Evolutionary conservation across 2,797 vertebrate genomes (phyloP).

Genomic region (Lagodon rhomboides): DNA sequence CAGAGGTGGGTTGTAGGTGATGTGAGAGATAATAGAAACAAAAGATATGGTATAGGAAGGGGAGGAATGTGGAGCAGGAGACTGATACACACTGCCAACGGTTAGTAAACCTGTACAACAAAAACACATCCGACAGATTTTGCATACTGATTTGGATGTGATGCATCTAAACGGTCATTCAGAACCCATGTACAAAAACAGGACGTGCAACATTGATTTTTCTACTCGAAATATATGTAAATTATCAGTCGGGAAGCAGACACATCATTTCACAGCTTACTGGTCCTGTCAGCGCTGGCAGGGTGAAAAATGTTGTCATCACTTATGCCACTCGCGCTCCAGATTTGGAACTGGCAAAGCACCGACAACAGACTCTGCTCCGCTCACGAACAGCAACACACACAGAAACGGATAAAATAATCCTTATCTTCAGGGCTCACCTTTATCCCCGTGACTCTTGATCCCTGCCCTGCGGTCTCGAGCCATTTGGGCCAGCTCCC

Average conservation of each 20-base stretch:
- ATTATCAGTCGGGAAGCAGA: constrained; percentile 32
- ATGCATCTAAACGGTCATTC: neutral
- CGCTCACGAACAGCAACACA: neutral
- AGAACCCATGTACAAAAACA: constrained; percentile 3
- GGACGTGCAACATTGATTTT: constrained; percentile 5
- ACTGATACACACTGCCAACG: neutral
- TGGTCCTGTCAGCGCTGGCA: constrained; percentile 48
- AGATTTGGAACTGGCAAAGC: constrained; percentile 40
- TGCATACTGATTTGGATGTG: neutral
- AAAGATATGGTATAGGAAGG: neutral
- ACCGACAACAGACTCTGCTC: constrained; percentile 21
- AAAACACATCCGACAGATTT: constrained; percentile 5
- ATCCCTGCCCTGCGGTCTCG: constrained; percentile 97
- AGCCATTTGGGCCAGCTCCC: constrained; percentile 97
- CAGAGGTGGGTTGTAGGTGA: neutral
- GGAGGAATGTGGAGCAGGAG: neutral
- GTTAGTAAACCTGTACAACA: neutral
- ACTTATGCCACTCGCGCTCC: constrained; percentile 39
- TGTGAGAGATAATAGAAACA: neutral
- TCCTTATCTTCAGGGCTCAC: constrained; percentile 68
- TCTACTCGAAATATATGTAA: constrained; percentile 24
- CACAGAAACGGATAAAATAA: neutral
- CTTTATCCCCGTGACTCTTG: constrained; percentile 97
- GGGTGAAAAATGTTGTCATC: constrained; percentile 45
- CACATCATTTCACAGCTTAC: constrained; percentile 54